Evolutionary conservation across 2,797 vertebrate genomes (phyloP).

Genomic region (Pipistrellus kuhlii): DNA sequence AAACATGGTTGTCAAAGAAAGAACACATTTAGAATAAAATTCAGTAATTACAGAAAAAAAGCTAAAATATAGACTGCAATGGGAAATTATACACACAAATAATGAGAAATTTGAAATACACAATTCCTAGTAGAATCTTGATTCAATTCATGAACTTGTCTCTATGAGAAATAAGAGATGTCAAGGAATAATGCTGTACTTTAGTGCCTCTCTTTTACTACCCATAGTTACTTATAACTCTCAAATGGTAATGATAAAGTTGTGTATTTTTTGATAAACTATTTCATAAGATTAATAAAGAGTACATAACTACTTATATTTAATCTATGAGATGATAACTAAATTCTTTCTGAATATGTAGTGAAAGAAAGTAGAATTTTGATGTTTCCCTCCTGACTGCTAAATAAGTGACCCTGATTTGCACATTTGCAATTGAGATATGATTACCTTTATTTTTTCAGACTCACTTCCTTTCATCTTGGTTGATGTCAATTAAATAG

Average conservation of each 20-base stretch:
- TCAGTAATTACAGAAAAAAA: conserved; percentile 87
- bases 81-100: conserved; percentile 80
- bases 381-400: not conserved
- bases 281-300: not conserved
- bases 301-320: not conserved
- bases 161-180: not conserved
- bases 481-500: not conserved
- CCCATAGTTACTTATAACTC: not conserved
- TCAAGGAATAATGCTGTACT: conserved; percentile 33
- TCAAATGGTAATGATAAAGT: not conserved
- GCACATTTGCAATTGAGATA: not conserved
- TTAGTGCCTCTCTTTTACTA: conserved; percentile 57
- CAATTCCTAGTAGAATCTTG: conserved; percentile 76
- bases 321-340: not conserved
- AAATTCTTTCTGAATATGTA: not conserved
- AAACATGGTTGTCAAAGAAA: conserved; percentile 86
- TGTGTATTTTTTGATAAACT: not conserved
- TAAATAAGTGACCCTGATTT: not conserved
- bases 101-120: conserved; percentile 76
- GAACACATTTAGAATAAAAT: conserved; percentile 86
- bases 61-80: conserved; percentile 82
- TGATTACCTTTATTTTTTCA: not conserved
- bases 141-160: conserved; percentile 69
- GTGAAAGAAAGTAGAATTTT: not conserved
- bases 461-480: not conserved